Evolutionary conservation across 1,140 invertebrate species (phyloP), one percentile per base, ranked within the genome.

Genomic region (Heliconius hermathena): DNA sequence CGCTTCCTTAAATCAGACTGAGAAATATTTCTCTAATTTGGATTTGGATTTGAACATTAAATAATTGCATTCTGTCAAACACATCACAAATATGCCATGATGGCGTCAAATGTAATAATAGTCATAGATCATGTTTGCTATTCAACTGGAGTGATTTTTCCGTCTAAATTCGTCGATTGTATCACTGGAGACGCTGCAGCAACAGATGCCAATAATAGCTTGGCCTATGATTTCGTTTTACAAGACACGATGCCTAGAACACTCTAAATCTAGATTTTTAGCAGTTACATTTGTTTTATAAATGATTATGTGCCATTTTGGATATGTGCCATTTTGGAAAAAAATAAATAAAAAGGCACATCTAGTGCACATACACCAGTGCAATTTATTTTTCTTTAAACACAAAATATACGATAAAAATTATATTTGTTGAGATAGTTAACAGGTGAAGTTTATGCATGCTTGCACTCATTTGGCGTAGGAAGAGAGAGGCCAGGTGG

Each of bases 111-210:
- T 80, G 52, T 76, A 76, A 80, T 73, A 80, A 73, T 79, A 83
- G 82, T 73, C 71, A 78, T 80, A 76, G 73, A 82, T 83, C 76
- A 78, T 83, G 36, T 80, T 75, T 80, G 73, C 73, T 74, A 60
- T 78, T 77, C 57, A 73, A 78, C 78, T 79, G 80, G 76, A 79
- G 76, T 82, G 78, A 80, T 80, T 83, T 83, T 81, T 83, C 73
- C 22, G 80, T 87, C 84, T 87, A 87, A 84, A 76, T 85, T 76
- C 60, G 85, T 84, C 81, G 84, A 78, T 87, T 87, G 79, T 85
- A 84, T 87, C 85, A 87, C 73, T 77, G 74, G 81, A 78, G 79
- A 80, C 78, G 78, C 77, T 85, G 81, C 77, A 85, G 81, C 79
- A 81, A 82, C 81, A 60, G 70, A 52, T 36, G 76, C 81, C 82